These are phyloP conservation scores for Stegodyphus mimosarum DNA, from an alignment of 1,140 invertebrate species.

Conservation along the genomic window DNA sequence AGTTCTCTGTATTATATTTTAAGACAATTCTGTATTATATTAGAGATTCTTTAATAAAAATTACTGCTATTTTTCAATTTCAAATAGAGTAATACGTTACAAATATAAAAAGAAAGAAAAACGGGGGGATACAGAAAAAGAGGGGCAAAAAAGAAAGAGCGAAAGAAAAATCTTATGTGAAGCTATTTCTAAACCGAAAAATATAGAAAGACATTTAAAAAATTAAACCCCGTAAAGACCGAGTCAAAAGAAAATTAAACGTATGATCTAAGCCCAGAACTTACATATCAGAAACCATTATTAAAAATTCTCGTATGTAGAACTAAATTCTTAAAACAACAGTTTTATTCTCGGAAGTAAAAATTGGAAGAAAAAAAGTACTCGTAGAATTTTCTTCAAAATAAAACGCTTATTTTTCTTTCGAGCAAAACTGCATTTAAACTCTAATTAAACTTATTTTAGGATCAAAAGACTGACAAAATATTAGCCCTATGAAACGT, in stretches of 20 bases:
- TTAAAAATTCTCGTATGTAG: not conserved
- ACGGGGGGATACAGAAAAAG: no score
- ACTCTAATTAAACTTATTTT: slow-evolving; percentile 34
- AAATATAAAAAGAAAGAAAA: no score
- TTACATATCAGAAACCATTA: not conserved
- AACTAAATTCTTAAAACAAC: not conserved
- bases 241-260: not conserved
- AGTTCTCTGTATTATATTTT: no score
- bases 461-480: slow-evolving; percentile 2
- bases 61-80: no score
- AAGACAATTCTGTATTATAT: no score
- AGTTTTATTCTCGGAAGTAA: not conserved
- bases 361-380: not conserved
- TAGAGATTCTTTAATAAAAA: no score
- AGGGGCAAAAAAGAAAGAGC: no score
- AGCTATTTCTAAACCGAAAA: not conserved
- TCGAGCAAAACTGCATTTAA: not conserved
- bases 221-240: not conserved
- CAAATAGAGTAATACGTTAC: no score
- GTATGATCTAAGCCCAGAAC: not conserved
- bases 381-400: not conserved
- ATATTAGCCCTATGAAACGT: slow-evolving; percentile 17
- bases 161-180: not conserved
- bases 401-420: not conserved
- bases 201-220: not conserved